These are phyloP conservation scores for Oikopleura dioica DNA, from an alignment of 23 tunicate species.

Conservation along the genomic window DNA sequence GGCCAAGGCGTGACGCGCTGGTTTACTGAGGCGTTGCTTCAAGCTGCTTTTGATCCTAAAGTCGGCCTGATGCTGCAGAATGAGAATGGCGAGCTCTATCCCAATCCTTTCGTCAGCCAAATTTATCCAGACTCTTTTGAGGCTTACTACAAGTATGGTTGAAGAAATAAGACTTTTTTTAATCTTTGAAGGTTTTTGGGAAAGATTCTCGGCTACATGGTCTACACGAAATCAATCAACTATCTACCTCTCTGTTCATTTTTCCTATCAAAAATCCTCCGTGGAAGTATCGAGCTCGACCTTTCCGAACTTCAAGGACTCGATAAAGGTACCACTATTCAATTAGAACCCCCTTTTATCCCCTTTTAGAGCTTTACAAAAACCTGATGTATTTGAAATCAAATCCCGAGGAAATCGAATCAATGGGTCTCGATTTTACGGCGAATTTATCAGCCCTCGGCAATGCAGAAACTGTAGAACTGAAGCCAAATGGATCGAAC, in stretches of 20 bases:
- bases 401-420: background rate
- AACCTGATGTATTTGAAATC: background rate
- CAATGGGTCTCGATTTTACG: background rate
- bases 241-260: background rate
- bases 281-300: background rate
- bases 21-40: background rate
- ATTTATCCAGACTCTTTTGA: background rate
- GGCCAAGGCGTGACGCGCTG: background rate
- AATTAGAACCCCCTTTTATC: too few species aligned
- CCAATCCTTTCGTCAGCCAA: background rate
- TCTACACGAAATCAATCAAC: background rate
- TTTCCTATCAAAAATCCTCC: background rate
- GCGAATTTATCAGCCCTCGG: background rate
- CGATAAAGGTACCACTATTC: too few species aligned
- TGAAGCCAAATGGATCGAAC: background rate
- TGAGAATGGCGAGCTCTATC: constrained; percentile 7
- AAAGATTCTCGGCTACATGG: background rate
- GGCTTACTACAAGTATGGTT: background rate
- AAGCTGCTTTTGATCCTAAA: background rate
- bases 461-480: background rate
- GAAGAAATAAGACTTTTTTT: background rate
- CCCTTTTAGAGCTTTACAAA: too few species aligned
- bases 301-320: background rate
- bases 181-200: background rate
- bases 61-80: background rate